Base-by-base conservation (phyloP, 37 sponge, comb jelly and placozoan species). In the Chondrosia reniformis region DNA sequence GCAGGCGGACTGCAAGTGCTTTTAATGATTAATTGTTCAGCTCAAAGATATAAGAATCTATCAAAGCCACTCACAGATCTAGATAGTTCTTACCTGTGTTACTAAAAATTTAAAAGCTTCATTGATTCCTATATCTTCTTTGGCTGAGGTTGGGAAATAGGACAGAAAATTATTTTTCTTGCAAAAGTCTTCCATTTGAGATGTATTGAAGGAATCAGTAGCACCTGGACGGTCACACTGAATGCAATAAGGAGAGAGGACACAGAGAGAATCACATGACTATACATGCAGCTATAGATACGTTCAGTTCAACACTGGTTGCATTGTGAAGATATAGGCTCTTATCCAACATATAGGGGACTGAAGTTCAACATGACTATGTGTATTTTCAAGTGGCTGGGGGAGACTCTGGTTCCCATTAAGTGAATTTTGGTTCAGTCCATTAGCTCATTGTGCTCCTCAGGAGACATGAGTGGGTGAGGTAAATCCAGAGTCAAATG, bases 121-220 rank as follows among this genome's bases (percentile, higher is more conserved):
- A 63, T 90, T 93, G 61, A 98, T 95, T 33, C 97, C 97, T 12
- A 91, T 84, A 57, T 98, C 96, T 66, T 98, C 96, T 76, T 98
- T 98, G 7, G 99, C 99, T 21, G 99, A 98, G 5, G 99, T 98
- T 74, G 96, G 91, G 66, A 92, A 95, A 91, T 96, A 95, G 7
- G 84, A 91, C 32, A 83, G 79, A 41, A 98, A 98, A 6, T 86
- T 88, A 30, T 93, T 90, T 34, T 98, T 94, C 44, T 83, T 81
- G 41, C 99, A 98, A 59, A 93, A 98, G 6, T 90, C 88, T 73
- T 98, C 99, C 64, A 98, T 54, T 80, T 93, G 93, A 78, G 52
- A 95, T 96, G 75, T 96, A 95, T 94, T 98, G 77, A 1, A 34
- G 43, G 58, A 65, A 42, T 6, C 30, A 42, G 52, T 75, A 46